Conservation (phyloP, 2,888 invertebrate genomes). For the Platynereis dumerilii region DNA sequence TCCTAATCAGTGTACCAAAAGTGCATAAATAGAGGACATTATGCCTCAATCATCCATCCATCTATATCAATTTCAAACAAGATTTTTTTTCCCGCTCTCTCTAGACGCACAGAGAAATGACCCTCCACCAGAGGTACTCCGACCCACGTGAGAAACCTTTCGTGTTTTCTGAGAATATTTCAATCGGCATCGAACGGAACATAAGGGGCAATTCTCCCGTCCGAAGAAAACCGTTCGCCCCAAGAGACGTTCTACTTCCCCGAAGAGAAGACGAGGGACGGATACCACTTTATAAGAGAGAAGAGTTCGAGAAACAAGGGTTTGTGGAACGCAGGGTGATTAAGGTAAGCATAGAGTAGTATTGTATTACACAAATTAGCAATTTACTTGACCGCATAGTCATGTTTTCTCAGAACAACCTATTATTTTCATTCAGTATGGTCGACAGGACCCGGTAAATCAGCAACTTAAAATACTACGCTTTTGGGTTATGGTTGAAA, state of each 20-base stretch:
- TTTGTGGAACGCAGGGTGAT: not conserved
- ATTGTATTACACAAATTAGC: not conserved
- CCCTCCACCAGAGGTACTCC: not conserved
- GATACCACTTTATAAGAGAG: not conserved
- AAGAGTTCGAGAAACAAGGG: constrained; percentile 5
- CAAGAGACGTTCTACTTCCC: not conserved
- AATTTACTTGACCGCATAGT: too few relatives aligned
- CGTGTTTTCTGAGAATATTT: not conserved
- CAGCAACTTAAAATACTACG: too few relatives aligned
- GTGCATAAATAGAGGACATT: too few relatives aligned
- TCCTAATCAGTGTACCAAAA: too few relatives aligned
- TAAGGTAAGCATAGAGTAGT: not conserved
- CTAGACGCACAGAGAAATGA: not conserved
- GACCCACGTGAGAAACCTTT: not conserved
- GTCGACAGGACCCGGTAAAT: too few relatives aligned
- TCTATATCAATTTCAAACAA: too few relatives aligned
- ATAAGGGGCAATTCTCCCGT: constrained; percentile 5
- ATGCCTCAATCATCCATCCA: too few relatives aligned
- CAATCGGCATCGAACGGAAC: constrained; percentile 1
- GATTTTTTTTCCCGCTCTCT: too few relatives aligned
- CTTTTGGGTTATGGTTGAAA: too few relatives aligned
- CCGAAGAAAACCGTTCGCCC: not conserved
- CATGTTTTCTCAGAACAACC: too few relatives aligned
- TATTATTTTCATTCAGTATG: too few relatives aligned
- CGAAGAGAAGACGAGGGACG: not conserved